A percentile compares a stretch with the other conserved stretches of the same genome.
These are phyloP conservation scores for Eupithecia tripunctaria DNA, from an alignment of 2,888 invertebrate species.

Conservation along the genomic window DNA sequence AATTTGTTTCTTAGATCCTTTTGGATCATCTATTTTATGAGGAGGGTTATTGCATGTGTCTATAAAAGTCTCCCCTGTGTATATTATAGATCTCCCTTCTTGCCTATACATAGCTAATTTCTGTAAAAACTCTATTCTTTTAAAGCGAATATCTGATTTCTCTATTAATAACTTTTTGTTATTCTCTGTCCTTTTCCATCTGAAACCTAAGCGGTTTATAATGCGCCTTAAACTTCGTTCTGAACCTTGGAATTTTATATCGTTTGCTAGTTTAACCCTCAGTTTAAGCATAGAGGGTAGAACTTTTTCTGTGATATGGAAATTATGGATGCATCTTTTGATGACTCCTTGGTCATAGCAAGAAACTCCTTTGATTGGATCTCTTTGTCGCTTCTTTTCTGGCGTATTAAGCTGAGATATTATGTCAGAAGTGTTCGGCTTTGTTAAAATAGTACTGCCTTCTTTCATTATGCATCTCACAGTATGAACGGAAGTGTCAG, in stretches of 20 bases:
- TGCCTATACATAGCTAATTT: conserved; percentile 34
- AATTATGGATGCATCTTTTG: conserved; percentile 1
- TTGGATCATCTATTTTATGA: not conserved
- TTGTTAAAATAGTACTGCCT: not conserved
- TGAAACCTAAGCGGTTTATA: conserved; percentile 34
- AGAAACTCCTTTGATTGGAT: not conserved
- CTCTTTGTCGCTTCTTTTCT: not conserved
- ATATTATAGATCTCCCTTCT: conserved; percentile 34
- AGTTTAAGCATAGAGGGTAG: not conserved
- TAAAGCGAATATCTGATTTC: conserved; percentile 35
- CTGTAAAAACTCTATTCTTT: conserved; percentile 38
- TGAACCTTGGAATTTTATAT: conserved; percentile 13
- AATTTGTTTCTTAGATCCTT: conserved; percentile 5
- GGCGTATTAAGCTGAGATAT: not conserved
- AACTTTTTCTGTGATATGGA: conserved; percentile 4
- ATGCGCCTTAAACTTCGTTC: conserved; percentile 8
- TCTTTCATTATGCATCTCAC: not conserved
- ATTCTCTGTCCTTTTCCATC: conserved; percentile 43
- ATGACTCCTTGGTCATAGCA: not conserved
- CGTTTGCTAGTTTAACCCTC: not conserved
- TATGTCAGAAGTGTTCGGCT: not conserved
- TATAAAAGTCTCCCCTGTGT: conserved; percentile 36
- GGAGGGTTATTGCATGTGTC: not conserved
- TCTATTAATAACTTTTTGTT: conserved; percentile 45
- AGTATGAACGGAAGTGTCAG: not conserved